Conservation (phyloP, 1,140 invertebrate species). For the Wasmannia auropunctata region DNA sequence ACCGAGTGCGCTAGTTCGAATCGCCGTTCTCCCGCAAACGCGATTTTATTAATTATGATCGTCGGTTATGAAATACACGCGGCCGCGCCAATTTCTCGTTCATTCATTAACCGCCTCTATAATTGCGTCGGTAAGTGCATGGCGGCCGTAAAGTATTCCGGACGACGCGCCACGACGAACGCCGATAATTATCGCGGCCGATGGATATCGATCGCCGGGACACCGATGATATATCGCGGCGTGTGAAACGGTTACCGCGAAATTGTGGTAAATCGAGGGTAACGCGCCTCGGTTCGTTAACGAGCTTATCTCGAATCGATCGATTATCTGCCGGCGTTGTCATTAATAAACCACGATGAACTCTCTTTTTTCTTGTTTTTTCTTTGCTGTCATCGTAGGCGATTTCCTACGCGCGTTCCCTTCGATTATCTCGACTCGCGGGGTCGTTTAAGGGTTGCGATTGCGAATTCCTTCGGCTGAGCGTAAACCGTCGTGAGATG, state of each 20-base stretch:
- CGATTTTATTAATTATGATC: slow-evolving; percentile 70
- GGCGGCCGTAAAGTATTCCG: slow-evolving; percentile 64
- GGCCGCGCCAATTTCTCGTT: slow-evolving; percentile 66
- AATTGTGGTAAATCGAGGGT: slow-evolving; percentile 73
- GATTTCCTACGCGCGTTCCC: neutral
- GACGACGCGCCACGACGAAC: slow-evolving; percentile 60
- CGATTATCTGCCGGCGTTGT: slow-evolving; percentile 59
- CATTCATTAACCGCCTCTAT: slow-evolving; percentile 71
- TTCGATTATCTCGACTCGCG: slow-evolving; percentile 11
- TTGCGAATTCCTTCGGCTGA: neutral
- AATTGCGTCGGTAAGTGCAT: slow-evolving; percentile 66
- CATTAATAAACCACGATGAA: slow-evolving; percentile 57
- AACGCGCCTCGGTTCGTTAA: slow-evolving; percentile 66
- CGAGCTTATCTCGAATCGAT: slow-evolving; percentile 61
- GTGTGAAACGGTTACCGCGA: slow-evolving; percentile 56
- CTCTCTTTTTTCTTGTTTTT: neutral
- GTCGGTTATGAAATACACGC: slow-evolving; percentile 62
- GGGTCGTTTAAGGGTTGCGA: neutral
- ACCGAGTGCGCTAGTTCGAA: slow-evolving; percentile 9
- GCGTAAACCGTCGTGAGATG: slow-evolving; percentile 23
- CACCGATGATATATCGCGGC: slow-evolving; percentile 69
- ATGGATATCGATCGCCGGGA: slow-evolving; percentile 69
- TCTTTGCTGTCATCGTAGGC: neutral
- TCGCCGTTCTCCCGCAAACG: slow-evolving; percentile 41
- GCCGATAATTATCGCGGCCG: slow-evolving; percentile 68